Base-by-base conservation (phyloP, 1,140 invertebrate genomes). In the Berghia stephanieae region DNA sequence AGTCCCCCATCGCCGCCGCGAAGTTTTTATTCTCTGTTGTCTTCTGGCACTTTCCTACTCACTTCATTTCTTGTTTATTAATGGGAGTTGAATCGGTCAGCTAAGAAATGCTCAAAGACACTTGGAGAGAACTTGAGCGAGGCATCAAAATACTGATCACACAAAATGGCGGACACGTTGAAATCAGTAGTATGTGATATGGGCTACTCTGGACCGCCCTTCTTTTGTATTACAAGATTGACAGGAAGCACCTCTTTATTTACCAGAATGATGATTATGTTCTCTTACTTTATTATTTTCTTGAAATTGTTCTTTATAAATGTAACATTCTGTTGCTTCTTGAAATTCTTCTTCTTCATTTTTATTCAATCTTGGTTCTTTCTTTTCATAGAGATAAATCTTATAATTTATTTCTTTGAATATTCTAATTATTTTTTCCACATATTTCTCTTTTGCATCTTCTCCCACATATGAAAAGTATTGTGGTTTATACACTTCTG, bases 281-380 rank as follows among this genome's bases (percentile, higher is more conserved):
- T 79, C 71, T 75, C 44, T 68, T 69, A 79, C 43, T 63, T 78
- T 72, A 34, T 78, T 71, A n/a, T n/a, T n/a, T n/a, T n/a, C n/a
- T n/a, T 57, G 27, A 78, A 77, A 77, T 42, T 77, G 60, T 6
- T 69, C 46, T 68, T 67, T 44, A 46, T 66, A 77, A 6, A 77
- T 77, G 69, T 77, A 68, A 46, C 75, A 77, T 8, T 46, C 24
- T 4, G 60, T 77, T 68, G 75, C 75, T 68, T 77, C 43, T 69
- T 77, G 34, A 77, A 77, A 77, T 69, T 69, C 60, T 69, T 27
- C 34, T 77, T 77, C 42, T 49, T 77, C n/a, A 46, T 46, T 16
- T 69, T 38, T 69, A 43, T 16, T 77, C 69, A 69, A 46, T 68
- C 24, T 69, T 42, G 55, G 24, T 77, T 77, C 60, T 40, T 66